Percentiles rank a stretch among this genome's conserved stretches.
These are phyloP conservation scores for Agonopterix subpropinquella DNA, from an alignment of 2,888 invertebrate genomes.

Conservation along the genomic window DNA sequence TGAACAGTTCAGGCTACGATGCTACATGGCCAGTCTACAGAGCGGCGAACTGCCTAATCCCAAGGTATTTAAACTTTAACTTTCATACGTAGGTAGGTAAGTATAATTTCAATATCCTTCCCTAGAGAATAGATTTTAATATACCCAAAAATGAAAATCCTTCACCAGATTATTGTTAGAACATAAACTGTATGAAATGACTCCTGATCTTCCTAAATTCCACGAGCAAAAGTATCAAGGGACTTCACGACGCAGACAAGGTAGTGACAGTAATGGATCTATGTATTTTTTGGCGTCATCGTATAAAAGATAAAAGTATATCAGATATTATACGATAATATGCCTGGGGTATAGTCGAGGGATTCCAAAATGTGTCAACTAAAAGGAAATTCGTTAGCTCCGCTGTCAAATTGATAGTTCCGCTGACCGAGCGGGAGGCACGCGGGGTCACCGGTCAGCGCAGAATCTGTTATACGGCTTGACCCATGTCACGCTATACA, in stretches of 20 bases:
- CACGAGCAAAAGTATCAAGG: too few relatives aligned
- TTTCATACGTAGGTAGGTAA: too few relatives aligned
- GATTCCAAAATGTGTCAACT: conserved; percentile 45
- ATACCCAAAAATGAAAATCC: background rate
- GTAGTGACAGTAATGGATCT: too few relatives aligned
- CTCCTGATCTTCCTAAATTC: too few relatives aligned
- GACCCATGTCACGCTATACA: conserved; percentile 62
- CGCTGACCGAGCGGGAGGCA: conserved; percentile 42
- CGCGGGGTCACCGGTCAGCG: conserved; percentile 11
- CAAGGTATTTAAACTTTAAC: conserved; percentile 79
- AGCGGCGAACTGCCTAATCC: conserved; percentile 97
- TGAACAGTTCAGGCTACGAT: conserved; percentile 96
- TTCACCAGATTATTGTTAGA: background rate
- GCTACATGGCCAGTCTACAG: conserved; percentile 98
- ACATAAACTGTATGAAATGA: background rate
- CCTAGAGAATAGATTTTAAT: background rate
- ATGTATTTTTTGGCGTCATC: too few relatives aligned
- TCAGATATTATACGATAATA: too few relatives aligned
- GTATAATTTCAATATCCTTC: background rate
- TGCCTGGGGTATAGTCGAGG: conserved; percentile 19
- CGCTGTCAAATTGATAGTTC: conserved; percentile 61
- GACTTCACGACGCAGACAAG: too few relatives aligned
- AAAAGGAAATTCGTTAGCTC: conserved; percentile 35
- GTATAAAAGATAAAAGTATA: too few relatives aligned
- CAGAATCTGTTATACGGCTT: conserved; percentile 46